Evolutionary conservation across 2,888 invertebrate genomes (phyloP).

Genomic region (Eupithecia tripunctaria): DNA sequence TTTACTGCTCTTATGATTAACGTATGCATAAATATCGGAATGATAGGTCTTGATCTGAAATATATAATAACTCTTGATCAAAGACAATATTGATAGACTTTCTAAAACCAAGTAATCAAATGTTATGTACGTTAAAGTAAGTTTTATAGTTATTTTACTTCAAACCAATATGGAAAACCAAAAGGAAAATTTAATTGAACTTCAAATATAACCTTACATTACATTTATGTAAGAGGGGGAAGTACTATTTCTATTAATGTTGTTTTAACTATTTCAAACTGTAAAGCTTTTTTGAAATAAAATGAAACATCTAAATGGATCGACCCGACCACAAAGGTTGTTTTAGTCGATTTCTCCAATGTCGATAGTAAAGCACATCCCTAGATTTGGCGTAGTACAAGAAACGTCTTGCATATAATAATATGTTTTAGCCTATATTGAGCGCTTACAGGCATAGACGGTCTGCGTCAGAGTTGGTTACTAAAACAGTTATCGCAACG

Average conservation of each 20-base stretch:
- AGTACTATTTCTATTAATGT: not conserved
- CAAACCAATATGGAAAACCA: not conserved
- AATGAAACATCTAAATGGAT: not conserved
- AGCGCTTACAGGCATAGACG: constrained; percentile 71
- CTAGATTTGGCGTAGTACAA: constrained; percentile 81
- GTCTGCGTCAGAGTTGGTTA: constrained; percentile 54
- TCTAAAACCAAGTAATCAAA: constrained; percentile 21
- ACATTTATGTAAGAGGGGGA: not conserved
- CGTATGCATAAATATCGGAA: constrained; percentile 21
- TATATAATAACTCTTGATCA: constrained; percentile 17
- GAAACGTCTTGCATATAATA: constrained; percentile 85
- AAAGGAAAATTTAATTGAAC: not conserved
- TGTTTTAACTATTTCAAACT: not conserved
- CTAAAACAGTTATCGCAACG: constrained; percentile 38
- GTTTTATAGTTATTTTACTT: not conserved
- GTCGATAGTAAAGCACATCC: constrained; percentile 62
- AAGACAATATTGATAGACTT: constrained; percentile 28
- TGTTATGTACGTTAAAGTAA: not conserved
- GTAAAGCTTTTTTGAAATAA: not conserved
- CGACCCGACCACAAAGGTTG: not conserved
- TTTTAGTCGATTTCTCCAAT: constrained; percentile 28
- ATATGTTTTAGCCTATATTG: constrained; percentile 84
- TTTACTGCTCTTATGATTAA: constrained; percentile 29
- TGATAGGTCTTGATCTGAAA: constrained; percentile 28
- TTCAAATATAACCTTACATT: not conserved